phyloP scores from a whole-genome alignment of 1,140 invertebrate genomes.

The Capitella teleta region DNA sequence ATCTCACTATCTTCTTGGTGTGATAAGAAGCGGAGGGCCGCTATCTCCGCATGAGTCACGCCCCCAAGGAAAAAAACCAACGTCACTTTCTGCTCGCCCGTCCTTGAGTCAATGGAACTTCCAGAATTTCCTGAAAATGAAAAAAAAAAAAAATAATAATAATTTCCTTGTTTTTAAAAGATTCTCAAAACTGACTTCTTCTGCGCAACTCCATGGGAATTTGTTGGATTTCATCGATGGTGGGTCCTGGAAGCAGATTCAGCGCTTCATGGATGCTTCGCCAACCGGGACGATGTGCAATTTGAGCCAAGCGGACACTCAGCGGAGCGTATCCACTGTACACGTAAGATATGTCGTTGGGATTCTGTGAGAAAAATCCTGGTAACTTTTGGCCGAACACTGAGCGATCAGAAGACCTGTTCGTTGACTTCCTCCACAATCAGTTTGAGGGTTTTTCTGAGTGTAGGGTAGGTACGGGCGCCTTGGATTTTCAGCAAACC shows the following conservation, averaged over 20 bases:
- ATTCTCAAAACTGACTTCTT: conserved; percentile 21
- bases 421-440: conserved; percentile 80
- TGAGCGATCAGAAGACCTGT: conserved; percentile 35
- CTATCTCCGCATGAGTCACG: conserved; percentile 89
- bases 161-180: background rate
- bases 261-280: conserved; percentile 57
- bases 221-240: conserved; percentile 47
- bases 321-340: conserved; percentile 83
- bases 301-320: conserved; percentile 74
- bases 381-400: background rate
- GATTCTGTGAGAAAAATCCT: conserved; percentile 41
- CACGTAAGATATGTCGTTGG: conserved; percentile 84
- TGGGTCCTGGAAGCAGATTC: conserved; percentile 53
- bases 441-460: conserved; percentile 51
- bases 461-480: conserved; percentile 40
- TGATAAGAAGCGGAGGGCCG: conserved; percentile 79
- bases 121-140: conserved; percentile 32
- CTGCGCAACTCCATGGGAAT: conserved; percentile 40
- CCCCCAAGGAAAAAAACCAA: conserved; percentile 92
- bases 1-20: conserved; percentile 73
- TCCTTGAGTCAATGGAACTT: conserved; percentile 36
- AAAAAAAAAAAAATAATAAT: background rate
- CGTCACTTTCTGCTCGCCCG: conserved; percentile 52
- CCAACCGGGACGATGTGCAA: conserved; percentile 65
- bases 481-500: conserved; percentile 63